These are phyloP conservation scores for Margarornis squamiger DNA, from an alignment of 2,797 vertebrate genomes.

Conservation along the genomic window DNA sequence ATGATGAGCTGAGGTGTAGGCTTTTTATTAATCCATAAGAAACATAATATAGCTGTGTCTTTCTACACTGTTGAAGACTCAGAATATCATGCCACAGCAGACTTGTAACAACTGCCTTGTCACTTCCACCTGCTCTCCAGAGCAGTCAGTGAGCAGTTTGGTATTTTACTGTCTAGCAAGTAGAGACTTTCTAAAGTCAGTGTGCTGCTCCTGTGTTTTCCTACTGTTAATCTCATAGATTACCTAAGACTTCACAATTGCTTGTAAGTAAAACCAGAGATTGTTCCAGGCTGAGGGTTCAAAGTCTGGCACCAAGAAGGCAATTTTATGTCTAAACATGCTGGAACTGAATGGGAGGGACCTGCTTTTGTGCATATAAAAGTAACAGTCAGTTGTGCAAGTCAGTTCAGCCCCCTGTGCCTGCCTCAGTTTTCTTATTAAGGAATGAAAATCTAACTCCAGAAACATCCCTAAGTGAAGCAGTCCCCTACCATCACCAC, in stretches of 20 bases:
- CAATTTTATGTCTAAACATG: not conserved
- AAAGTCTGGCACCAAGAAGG: not conserved
- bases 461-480: not conserved
- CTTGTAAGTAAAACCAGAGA: not conserved
- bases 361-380: not conserved
- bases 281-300: not conserved
- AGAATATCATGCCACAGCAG: not conserved
- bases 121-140: not conserved
- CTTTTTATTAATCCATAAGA: not conserved
- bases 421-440: not conserved
- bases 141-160: not conserved
- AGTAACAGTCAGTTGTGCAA: not conserved
- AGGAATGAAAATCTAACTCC: not conserved
- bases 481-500: not conserved
- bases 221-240: not conserved
- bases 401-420: not conserved
- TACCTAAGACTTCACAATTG: not conserved
- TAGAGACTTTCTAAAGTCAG: not conserved
- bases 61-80: not conserved
- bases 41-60: not conserved
- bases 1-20: not conserved
- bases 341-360: not conserved
- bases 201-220: not conserved
- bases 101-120: not conserved
- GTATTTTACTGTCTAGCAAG: not conserved